Evolutionary conservation across 1,140 invertebrate genomes (phyloP).

Genomic region (Apis cerana): DNA sequence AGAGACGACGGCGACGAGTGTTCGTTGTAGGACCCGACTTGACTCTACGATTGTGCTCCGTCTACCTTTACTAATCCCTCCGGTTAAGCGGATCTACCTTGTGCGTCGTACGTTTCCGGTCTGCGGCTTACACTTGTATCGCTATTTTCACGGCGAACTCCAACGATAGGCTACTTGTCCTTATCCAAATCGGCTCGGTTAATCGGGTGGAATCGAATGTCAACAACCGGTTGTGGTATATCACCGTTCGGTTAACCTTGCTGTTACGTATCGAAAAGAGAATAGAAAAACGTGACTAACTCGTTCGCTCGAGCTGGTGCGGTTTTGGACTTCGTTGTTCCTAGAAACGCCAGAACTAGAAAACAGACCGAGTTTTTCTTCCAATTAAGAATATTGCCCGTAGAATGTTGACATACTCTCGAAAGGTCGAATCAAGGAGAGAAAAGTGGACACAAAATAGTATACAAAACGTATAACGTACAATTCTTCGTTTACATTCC

Average conservation of each 20-base stretch:
- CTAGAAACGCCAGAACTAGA: constrained; percentile 11
- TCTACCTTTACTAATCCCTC: constrained; percentile 42
- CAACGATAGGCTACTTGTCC: neutral
- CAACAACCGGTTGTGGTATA: constrained; percentile 45
- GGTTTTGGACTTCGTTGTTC: neutral
- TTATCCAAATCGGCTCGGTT: constrained; percentile 42
- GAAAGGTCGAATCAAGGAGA: too few species aligned
- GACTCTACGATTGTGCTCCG: constrained; percentile 22
- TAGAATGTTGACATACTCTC: neutral
- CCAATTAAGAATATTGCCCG: too few species aligned
- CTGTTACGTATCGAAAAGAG: too few species aligned
- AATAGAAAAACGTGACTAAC: constrained; percentile 22
- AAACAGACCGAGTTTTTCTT: neutral
- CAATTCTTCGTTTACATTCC: too few species aligned
- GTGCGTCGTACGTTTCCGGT: constrained; percentile 39
- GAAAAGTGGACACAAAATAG: too few species aligned
- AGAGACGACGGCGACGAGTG: neutral
- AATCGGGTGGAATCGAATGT: constrained; percentile 54
- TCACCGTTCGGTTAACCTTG: constrained; percentile 41
- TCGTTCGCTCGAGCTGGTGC: constrained; percentile 31
- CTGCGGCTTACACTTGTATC: constrained; percentile 10
- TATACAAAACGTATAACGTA: too few species aligned
- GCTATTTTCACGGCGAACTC: neutral
- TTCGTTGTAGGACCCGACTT: constrained; percentile 7
- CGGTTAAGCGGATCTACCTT: constrained; percentile 32